phyloP scores from a whole-genome alignment of 2,797 vertebrate species.

The Sebastes iracundus region DNA sequence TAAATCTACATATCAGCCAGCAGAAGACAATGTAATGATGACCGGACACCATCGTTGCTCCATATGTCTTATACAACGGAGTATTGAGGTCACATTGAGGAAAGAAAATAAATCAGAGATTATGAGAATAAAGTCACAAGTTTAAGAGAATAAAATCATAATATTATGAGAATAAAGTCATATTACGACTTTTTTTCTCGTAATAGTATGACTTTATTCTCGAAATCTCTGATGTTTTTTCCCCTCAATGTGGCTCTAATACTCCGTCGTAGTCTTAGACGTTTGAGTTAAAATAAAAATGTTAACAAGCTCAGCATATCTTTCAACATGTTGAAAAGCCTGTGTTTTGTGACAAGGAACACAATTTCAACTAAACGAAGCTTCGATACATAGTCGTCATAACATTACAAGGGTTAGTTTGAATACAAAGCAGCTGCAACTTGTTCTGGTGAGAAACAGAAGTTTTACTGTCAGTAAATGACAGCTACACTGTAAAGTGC shows the following conservation, averaged over 20 bases:
- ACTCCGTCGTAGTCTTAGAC: no score
- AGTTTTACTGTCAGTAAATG: constrained; percentile 3
- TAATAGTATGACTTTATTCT: no score
- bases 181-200: no score
- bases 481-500: not conserved
- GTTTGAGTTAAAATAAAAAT: no score
- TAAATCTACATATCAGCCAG: not conserved
- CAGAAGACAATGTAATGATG: not conserved
- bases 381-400: not conserved
- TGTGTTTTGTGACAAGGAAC: not conserved
- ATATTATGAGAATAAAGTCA: no score
- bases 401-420: not conserved
- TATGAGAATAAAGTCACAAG: no score
- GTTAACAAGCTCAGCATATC: not conserved
- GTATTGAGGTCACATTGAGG: no score
- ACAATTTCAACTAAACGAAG: not conserved
- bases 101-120: not conserved
- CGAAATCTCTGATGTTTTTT: no score
- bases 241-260: no score
- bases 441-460: not conserved
- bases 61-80: not conserved
- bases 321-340: not conserved
- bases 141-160: no score
- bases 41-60: not conserved
- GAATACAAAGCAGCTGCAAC: not conserved